Base-by-base conservation (phyloP, 1,140 invertebrate genomes). In the Wasmannia auropunctata region DNA sequence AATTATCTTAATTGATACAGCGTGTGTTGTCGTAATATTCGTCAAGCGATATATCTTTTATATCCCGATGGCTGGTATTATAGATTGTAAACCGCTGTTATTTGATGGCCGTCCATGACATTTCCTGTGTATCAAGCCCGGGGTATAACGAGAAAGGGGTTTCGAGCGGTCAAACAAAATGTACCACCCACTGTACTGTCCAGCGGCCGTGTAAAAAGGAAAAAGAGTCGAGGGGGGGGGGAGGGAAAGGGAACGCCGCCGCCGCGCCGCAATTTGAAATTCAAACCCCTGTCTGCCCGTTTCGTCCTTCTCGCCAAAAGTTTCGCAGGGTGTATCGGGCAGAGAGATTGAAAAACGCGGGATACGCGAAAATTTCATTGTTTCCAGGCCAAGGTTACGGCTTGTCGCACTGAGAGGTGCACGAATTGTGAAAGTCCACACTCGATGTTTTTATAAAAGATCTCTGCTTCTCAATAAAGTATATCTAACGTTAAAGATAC, bases 251-350 rank as follows among this genome's bases (percentile, higher is more conserved):
- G 51, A 22, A 25, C 28, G n/a, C 37, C 49, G 43, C n/a, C 28
- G n/a, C 37, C 49, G 43, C n/a, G 58, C 56, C 65, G 56, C 49
- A 86, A 87, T 87, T 87, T 87, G 86, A 86, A 87, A 87, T 87
- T 87, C 86, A 86, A 87, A 86, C 74, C 74, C 58, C 75, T 74
- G 43, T 49, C 22, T 63, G 51, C 3, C 37, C 40, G 37, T 75
- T 56, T 77, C 25, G 51, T 67, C 22, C 74, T 86, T 49, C 28
- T 46, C 63, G 22, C 14, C 28, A 58, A 60, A 74, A 80, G 85
- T 65, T 80, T 46, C 22, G 75, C 16, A n/a, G 62, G 70, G 60
- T 60, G 63, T 79, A 58, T 62, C 86, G 56, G 5, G 46, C 28
- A 67, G 60, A 54, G 37, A 80, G 46, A 83, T 70, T 56, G 37